Evolutionary conservation across 2,888 invertebrate species (phyloP).

Genomic region (Pyralis farinalis): DNA sequence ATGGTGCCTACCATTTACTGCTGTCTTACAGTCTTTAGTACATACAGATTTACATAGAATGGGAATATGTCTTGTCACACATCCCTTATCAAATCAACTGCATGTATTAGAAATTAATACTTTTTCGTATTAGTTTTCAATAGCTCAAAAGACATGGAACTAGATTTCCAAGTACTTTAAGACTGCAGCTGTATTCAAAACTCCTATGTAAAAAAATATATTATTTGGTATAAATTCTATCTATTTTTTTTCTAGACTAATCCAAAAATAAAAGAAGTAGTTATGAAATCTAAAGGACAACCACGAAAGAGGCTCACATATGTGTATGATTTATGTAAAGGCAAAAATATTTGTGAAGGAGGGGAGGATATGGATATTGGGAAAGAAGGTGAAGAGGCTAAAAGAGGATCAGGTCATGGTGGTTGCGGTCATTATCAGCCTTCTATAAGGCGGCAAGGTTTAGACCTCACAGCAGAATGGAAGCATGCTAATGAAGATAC

Average conservation of each 20-base stretch:
- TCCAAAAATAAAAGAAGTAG: constrained; percentile 96
- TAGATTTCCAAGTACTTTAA: too few species aligned
- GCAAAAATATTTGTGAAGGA: constrained; percentile 98
- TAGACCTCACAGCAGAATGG: constrained; percentile 99
- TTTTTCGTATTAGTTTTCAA: too few species aligned
- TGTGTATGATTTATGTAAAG: constrained; percentile 98
- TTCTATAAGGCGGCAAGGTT: constrained; percentile 91
- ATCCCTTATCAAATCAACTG: too few species aligned
- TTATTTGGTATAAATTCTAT: too few species aligned
- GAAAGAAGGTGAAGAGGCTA: constrained; percentile 86
- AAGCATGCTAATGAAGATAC: constrained; percentile 99
- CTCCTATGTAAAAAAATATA: too few species aligned
- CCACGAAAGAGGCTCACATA: constrained; percentile 96
- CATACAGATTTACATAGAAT: too few species aligned
- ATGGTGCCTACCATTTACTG: too few species aligned
- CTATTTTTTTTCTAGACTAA: constrained; percentile 84
- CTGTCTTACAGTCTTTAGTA: too few species aligned
- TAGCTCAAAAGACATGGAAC: too few species aligned
- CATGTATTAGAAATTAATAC: too few species aligned
- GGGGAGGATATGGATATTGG: constrained; percentile 98
- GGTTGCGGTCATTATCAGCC: constrained; percentile 99
- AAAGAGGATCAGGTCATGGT: constrained; percentile 87
- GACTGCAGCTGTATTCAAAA: too few species aligned
- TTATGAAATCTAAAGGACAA: constrained; percentile 97
- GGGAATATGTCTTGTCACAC: too few species aligned